Evolutionary conservation across 2,113 vertebrate genomes (phyloP).

Genomic region (Zingel zingel): DNA sequence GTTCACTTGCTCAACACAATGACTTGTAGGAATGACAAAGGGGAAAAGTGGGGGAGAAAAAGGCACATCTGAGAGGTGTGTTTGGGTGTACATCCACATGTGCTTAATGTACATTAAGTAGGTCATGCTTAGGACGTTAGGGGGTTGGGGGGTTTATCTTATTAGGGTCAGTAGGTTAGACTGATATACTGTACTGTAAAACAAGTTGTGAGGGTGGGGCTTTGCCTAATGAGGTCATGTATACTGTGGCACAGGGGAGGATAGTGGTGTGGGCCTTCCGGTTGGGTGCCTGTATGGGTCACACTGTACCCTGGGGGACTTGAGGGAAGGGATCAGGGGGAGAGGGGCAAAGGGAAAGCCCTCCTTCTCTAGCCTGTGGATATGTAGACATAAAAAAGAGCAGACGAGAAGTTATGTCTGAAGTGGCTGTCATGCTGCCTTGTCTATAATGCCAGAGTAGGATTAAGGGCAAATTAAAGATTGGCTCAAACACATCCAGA

Average conservation of each 20-base stretch:
- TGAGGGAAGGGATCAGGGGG: constrained; percentile 33
- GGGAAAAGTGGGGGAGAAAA: neutral
- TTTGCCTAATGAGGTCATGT: constrained; percentile 67
- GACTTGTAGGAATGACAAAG: constrained; percentile 10
- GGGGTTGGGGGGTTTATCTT: constrained; percentile 24
- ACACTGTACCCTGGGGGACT: constrained; percentile 63
- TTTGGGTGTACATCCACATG: constrained; percentile 12
- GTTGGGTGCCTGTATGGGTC: constrained; percentile 78
- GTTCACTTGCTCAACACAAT: neutral
- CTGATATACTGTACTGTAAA: constrained; percentile 52
- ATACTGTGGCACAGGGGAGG: constrained; percentile 34
- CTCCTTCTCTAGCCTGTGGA: constrained; percentile 54
- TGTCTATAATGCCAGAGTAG: constrained; percentile 39
- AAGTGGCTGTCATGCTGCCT: constrained; percentile 39
- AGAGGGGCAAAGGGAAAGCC: constrained; percentile 33
- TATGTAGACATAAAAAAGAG: constrained; percentile 48
- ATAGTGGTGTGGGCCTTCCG: constrained; percentile 55
- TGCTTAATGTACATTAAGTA: constrained; percentile 31
- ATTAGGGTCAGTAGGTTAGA: constrained; percentile 58
- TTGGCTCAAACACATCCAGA: constrained; percentile 11
- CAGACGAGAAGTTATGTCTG: constrained; percentile 37
- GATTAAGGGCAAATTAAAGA: constrained; percentile 59
- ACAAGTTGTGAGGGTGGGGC: constrained; percentile 21
- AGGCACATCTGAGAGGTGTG: neutral
- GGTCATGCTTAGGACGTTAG: constrained; percentile 46